Evolutionary conservation across 2,113 vertebrate genomes (phyloP).

Genomic region (Circaetus cinerascens): DNA sequence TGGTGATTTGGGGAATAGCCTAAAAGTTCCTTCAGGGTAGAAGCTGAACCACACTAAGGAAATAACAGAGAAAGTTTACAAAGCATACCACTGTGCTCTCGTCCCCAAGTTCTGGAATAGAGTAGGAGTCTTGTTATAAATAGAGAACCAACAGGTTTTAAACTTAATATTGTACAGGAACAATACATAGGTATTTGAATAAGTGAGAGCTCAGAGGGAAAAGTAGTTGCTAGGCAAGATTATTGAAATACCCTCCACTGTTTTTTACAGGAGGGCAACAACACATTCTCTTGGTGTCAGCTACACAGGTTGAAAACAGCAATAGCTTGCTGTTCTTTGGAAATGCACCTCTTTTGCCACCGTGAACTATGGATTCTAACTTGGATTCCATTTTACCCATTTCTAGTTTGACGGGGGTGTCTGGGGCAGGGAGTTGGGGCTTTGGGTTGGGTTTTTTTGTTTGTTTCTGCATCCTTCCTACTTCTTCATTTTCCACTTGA

Average conservation of each 20-base stretch:
- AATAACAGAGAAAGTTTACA: not conserved
- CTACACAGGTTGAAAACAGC: not conserved
- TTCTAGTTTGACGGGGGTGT: not conserved
- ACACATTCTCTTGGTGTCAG: not conserved
- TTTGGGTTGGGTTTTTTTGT: not conserved
- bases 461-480: not conserved
- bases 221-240: not conserved
- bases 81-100: not conserved
- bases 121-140: not conserved
- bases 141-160: not conserved
- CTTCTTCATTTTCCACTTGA: not conserved
- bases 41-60: not conserved
- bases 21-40: not conserved
- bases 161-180: not conserved
- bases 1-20: not conserved
- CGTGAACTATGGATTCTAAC: not conserved
- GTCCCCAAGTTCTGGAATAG: not conserved
- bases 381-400: not conserved
- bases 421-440: fast-evolving
- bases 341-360: not conserved
- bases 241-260: not conserved
- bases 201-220: not conserved
- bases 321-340: not conserved
- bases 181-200: not conserved
- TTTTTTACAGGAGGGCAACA: not conserved